A percentile compares a stretch with the other conserved stretches of the same genome.
These are phyloP conservation scores for Aethina tumida DNA, from an alignment of 1,140 invertebrate species.

Conservation along the genomic window DNA sequence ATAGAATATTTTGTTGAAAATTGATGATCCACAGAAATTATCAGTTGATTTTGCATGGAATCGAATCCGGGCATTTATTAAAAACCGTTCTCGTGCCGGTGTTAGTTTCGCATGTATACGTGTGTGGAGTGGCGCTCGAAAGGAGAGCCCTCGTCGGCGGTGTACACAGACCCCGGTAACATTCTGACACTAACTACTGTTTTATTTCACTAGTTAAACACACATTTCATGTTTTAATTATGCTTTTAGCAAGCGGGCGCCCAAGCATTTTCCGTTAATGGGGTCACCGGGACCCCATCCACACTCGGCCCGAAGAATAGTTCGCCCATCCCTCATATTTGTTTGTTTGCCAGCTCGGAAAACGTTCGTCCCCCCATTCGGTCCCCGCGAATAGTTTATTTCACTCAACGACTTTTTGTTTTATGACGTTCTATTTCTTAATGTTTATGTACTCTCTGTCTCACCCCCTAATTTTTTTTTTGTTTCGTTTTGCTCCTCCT, in stretches of 20 bases:
- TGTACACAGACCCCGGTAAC: conserved; percentile 11
- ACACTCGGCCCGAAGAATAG: conserved; percentile 17
- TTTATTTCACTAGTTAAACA: conserved; percentile 26
- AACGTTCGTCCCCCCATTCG: conserved; percentile 12
- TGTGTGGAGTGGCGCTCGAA: too few relatives aligned
- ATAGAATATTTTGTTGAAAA: too few relatives aligned
- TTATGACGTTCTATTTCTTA: conserved; percentile 19
- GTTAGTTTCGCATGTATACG: too few relatives aligned
- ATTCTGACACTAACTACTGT: conserved; percentile 12
- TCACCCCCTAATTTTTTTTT: too few relatives aligned
- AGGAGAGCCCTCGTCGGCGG: conserved; percentile 7
- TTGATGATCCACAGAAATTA: too few relatives aligned
- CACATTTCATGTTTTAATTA: conserved; percentile 31
- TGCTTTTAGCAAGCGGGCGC: conserved; percentile 25
- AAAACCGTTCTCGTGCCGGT: too few relatives aligned
- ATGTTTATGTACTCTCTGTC: conserved; percentile 15
- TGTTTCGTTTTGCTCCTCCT: conserved; percentile 8
- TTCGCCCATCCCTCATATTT: conserved; percentile 19
- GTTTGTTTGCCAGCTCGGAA: conserved; percentile 17
- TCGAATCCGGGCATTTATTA: too few relatives aligned
- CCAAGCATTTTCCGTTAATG: conserved; percentile 19
- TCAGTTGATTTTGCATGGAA: too few relatives aligned
- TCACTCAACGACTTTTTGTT: conserved; percentile 17
- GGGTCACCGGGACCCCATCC: conserved; percentile 16
- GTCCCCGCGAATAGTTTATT: conserved; percentile 20